A percentile compares a stretch with the other conserved stretches of the same genome.
Conservation (phyloP, 1,140 invertebrate species). For the Sycobia sp. region DNA sequence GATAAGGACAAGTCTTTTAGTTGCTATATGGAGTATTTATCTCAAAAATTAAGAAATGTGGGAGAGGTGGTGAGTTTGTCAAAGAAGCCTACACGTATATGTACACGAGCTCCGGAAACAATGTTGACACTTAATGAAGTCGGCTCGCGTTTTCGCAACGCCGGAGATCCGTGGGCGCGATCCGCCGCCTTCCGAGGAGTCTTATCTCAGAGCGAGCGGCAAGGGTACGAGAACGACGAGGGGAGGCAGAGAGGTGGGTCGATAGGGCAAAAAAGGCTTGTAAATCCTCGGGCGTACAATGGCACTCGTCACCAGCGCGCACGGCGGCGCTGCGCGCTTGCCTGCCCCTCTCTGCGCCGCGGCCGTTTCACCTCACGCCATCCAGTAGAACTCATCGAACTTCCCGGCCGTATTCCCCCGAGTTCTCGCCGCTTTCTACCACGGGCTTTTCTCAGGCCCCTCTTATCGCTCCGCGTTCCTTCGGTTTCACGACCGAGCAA, state of each 20-base stretch:
- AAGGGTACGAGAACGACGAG: no score
- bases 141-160: neutral
- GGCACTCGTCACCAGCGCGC: conserved; percentile 8
- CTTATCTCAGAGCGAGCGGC: no score
- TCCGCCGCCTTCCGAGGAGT: no score
- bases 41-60: no score
- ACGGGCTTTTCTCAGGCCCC: neutral
- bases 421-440: conserved; percentile 16
- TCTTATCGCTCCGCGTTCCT: conserved; percentile 1
- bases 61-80: no score
- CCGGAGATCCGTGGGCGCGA: no score
- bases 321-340: no score
- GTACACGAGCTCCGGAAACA: no score
- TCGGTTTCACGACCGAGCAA: neutral
- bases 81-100: no score
- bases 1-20: no score
- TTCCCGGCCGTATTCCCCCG: conserved; percentile 6
- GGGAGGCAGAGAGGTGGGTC: neutral
- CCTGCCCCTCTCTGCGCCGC: no score
- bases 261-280: neutral
- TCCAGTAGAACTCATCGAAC: conserved; percentile 25
- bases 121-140: neutral
- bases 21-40: no score
- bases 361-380: conserved; percentile 17
- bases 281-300: conserved; percentile 5